Evolutionary conservation across 2,888 invertebrate genomes (phyloP).

Genomic region (Zeuzera pyrina): DNA sequence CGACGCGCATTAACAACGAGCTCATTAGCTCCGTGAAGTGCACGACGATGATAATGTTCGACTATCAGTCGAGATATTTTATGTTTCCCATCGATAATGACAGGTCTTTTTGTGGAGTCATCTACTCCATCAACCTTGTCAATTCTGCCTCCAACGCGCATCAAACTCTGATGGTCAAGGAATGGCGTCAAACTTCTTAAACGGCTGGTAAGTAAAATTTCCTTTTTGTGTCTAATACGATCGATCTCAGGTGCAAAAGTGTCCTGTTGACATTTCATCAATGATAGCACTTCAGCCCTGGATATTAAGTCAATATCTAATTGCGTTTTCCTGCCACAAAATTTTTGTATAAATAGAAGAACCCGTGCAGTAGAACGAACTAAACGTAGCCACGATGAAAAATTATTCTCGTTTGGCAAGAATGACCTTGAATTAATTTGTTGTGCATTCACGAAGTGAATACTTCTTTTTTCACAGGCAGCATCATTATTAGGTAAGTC

Average conservation of each 20-base stretch:
- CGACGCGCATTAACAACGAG: too few species aligned
- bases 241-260: constrained; percentile 2
- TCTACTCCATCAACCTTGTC: constrained; percentile 4
- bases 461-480: too few species aligned
- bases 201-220: constrained; percentile 1
- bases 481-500: constrained; percentile 3
- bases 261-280: constrained; percentile 1
- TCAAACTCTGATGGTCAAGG: constrained; percentile 1
- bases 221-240: constrained; percentile 1
- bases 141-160: constrained; percentile 5
- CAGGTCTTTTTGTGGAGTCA: constrained; percentile 6
- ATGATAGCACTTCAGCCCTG: too few species aligned
- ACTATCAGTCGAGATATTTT: constrained; percentile 12
- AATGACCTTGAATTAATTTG: too few species aligned
- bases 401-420: too few species aligned
- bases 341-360: too few species aligned
- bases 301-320: too few species aligned
- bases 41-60: constrained; percentile 11
- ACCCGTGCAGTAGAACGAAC: too few species aligned
- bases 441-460: too few species aligned
- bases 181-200: constrained; percentile 4
- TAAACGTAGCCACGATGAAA: too few species aligned
- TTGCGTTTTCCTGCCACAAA: too few species aligned
- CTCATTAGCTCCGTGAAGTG: too few species aligned
- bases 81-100: constrained; percentile 15